A percentile compares a stretch with the other conserved stretches of the same genome.
phyloP scores from a whole-genome alignment of 2,888 invertebrate species.

The Nomada fucata region DNA sequence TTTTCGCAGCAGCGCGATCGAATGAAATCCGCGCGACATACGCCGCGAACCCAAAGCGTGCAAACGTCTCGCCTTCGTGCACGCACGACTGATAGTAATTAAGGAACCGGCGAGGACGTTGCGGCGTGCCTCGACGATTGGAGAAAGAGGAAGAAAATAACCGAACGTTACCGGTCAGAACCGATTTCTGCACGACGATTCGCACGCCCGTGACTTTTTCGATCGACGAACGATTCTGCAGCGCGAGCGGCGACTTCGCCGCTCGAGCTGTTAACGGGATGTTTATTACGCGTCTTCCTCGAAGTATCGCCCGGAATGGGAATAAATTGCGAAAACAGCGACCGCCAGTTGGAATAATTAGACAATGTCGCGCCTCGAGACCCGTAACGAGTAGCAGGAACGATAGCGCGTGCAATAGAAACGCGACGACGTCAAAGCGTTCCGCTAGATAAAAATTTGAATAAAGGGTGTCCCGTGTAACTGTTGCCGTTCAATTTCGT shows the following conservation, averaged over 20 bases:
- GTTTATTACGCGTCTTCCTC: not conserved
- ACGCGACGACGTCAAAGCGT: not conserved
- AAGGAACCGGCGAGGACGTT: not conserved
- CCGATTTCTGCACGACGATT: constrained; percentile 31
- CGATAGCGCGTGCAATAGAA: not conserved
- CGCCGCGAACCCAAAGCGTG: not conserved
- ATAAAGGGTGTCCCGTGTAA: too few species aligned
- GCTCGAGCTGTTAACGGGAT: constrained; percentile 15
- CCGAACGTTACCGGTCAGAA: constrained; percentile 44
- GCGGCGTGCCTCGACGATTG: not conserved
- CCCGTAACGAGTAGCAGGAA: not conserved
- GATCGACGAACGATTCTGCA: constrained; percentile 3
- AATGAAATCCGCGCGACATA: not conserved
- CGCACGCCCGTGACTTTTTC: constrained; percentile 23
- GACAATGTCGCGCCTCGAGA: not conserved
- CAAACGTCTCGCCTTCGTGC: not conserved
- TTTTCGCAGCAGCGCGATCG: not conserved
- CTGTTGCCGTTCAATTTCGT: too few species aligned
- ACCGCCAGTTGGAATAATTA: not conserved
- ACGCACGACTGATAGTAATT: not conserved
- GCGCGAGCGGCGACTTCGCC: constrained; percentile 17
- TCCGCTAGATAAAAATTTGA: too few species aligned
- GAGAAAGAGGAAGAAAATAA: constrained; percentile 23
- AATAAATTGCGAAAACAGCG: not conserved
- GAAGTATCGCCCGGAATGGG: not conserved